Base-by-base conservation (phyloP, 2,888 invertebrate species). In the Tachina fera region DNA sequence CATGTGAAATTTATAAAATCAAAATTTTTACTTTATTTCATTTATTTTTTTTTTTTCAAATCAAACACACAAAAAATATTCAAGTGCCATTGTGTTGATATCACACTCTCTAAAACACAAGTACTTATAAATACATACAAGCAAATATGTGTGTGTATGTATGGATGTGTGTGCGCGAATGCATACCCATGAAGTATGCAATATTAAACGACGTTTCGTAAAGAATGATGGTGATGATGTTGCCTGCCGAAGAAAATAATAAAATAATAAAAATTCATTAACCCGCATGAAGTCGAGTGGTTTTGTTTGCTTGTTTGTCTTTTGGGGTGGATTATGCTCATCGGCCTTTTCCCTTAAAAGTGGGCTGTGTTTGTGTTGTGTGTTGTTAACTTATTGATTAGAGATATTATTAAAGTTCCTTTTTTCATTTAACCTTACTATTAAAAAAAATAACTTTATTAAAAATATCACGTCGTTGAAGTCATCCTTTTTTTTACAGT, bases 211-310 rank as follows among this genome's bases (percentile, higher is more conserved):
- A 81, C 58, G 60, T 56, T 80, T 74, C 49, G 10, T 43, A 19
- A 63, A 84, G 63, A 31, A 41, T 31, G 39, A 72, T 39, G 67
- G 16, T 60, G 68, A 74, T 63, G 31, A 51, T 83, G 76, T 14
- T 58, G 60, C 68, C n/a, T 58, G 60, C 68, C n/a, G 56, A 71
- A n/a, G 58, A 58, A 45, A 78, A 78, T 63, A 79, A 79, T 79
- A 58, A 45, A 78, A 78, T 63, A 79, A 79, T 79, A 65, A 83
- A 86, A 83, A 86, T 86, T 83, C 86, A 86, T 85, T 87, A 87
- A 87, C 90, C 90, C 90, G 90, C 89, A 89, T 89, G 60, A 31
- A 87, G 56, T 86, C 83, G 83, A 86, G 78, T 75, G 67, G 78
- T 74, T 78, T 81, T 63, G 75, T 41, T 68, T 78, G 39, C 80